phyloP scores from a whole-genome alignment of 2,888 invertebrate genomes.

The Cerceris ruficornis region DNA sequence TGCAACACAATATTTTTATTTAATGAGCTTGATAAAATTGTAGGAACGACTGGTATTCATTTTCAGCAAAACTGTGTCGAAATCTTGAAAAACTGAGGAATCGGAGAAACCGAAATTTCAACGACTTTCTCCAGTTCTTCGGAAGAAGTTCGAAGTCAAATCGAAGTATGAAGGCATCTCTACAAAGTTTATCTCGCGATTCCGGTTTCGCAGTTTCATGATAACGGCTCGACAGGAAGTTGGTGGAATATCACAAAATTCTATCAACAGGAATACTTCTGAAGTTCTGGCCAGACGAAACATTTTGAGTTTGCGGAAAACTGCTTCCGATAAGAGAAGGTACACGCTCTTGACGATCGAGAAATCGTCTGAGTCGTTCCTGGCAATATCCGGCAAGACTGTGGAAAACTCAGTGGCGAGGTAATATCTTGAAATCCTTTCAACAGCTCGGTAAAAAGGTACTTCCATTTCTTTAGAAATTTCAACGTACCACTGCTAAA shows the following conservation, averaged over 20 bases:
- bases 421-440: conserved; percentile 26
- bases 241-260: conserved; percentile 41
- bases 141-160: conserved; percentile 11
- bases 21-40: too few relatives aligned
- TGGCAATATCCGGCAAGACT: conserved; percentile 16
- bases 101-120: neutral
- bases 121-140: neutral
- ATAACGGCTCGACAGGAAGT: conserved; percentile 36
- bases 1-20: too few relatives aligned
- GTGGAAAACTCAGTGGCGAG: neutral
- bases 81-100: too few relatives aligned
- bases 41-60: too few relatives aligned
- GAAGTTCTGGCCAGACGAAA: conserved; percentile 15
- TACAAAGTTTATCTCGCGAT: conserved; percentile 30
- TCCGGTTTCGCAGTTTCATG: conserved; percentile 21
- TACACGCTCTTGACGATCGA: conserved; percentile 11
- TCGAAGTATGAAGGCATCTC: too few relatives aligned
- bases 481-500: conserved; percentile 4
- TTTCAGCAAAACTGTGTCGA: too few relatives aligned
- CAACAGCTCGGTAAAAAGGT: conserved; percentile 16
- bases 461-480: conserved; percentile 17
- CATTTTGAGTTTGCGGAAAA: conserved; percentile 30
- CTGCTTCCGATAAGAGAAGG: conserved; percentile 17
- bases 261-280: conserved; percentile 30
- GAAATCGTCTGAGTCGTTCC: conserved; percentile 18